Conservation (phyloP, 2,888 invertebrate genomes). For the Ceraclea dissimilis region DNA sequence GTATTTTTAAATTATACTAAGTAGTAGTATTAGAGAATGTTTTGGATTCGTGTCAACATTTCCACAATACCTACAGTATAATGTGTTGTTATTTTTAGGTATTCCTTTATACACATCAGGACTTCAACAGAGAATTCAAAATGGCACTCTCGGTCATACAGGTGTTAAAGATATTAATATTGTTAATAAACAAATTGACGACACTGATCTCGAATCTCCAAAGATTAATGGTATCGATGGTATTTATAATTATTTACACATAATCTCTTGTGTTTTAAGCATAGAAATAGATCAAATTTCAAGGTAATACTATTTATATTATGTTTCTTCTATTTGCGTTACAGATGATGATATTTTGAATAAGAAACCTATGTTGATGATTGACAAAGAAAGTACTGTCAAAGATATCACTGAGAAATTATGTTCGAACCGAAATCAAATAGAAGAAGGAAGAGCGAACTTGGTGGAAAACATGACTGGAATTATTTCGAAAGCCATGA, state of each 20-base stretch:
- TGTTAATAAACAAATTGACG: constrained; percentile 14
- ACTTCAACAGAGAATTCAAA: constrained; percentile 52
- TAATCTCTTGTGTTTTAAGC: not conserved
- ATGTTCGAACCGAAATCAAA: constrained; percentile 42
- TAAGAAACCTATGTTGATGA: constrained; percentile 49
- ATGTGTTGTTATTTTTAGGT: constrained; percentile 39
- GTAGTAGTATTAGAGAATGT: too few species aligned
- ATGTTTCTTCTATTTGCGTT: not conserved
- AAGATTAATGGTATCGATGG: constrained; percentile 8
- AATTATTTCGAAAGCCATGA: constrained; percentile 88
- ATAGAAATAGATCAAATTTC: too few species aligned
- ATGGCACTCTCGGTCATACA: constrained; percentile 49
- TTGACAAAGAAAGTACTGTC: constrained; percentile 78
- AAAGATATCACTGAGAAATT: constrained; percentile 83
- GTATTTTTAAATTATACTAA: too few species aligned
- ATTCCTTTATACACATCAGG: constrained; percentile 51
- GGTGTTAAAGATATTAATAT: constrained; percentile 29
- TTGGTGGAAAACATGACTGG: constrained; percentile 82
- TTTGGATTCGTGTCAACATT: too few species aligned
- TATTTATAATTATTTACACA: not conserved
- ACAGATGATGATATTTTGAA: constrained; percentile 15
- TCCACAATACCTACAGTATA: too few species aligned
- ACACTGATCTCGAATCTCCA: constrained; percentile 14
- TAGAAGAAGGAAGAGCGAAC: constrained; percentile 54
- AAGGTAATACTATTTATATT: too few species aligned